Base-by-base conservation (phyloP, 2,113 vertebrate genomes). In the Delphinapterus leucas region DNA sequence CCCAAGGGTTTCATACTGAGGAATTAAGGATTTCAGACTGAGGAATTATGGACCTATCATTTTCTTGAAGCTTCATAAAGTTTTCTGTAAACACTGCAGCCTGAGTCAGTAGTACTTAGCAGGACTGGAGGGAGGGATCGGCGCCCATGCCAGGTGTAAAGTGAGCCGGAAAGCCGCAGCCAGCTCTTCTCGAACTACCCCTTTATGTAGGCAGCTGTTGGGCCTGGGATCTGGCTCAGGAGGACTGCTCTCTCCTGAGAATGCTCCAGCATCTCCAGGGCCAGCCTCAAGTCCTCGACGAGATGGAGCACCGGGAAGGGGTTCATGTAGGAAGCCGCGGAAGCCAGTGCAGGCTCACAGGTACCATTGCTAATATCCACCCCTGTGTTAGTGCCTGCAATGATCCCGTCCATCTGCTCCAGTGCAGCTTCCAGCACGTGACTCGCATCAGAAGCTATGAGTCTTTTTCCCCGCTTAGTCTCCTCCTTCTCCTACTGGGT, bases 321-420 rank as follows among this genome's bases (percentile, higher is more conserved):
- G 41, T 98, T 98, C 55, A 98, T 95, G 84, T 97, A 98, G 63
- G 98, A 97, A 4, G 98, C 98, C 0, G 98, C 98, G 95, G 99
- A 98, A 55, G 98, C 98, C 6, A 98, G 98, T 14, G 97, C 98
- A 49, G 98, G 96, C 15, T 98, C 98, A 79, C 98, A 98, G 60
- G 97, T 97, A 86, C 98, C 97, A 88, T 98, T 98, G 6, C 98
- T 96, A 63, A 98, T 98, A 60, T 99, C 98, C 74, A 98, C 83
- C 31, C 98, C 99, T 63, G 99, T 98, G 97, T 99, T 99, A n/a
- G 99, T 99, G 95, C 99, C 99, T 99, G 96, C 99, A 96, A 99
- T 99, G 97, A 99, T 99, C 95, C 99, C 99, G 81, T 99, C 99
- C 99, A 99, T 99, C 98, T 99, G 99, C 97, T 99, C 99, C 97